Conservation (phyloP, 2,113 vertebrate species). For the Brachyhypopomus occidentalis region DNA sequence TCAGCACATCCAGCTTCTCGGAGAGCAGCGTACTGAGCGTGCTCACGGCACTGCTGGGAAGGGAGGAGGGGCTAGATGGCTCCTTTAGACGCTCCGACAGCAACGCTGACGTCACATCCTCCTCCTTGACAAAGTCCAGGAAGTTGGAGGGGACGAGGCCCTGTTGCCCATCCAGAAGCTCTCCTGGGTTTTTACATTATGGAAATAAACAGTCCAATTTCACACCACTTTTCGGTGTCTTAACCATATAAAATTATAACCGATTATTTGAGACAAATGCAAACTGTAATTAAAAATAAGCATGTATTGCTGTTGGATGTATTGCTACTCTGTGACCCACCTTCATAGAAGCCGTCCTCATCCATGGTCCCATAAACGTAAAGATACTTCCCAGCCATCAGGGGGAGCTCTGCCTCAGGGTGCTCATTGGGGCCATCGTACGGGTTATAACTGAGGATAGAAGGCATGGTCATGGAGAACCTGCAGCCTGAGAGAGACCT, state of each 20-base stretch:
- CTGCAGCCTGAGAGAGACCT: too few species aligned
- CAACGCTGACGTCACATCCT: slow-evolving; percentile 70
- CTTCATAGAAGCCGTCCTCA: slow-evolving; percentile 98
- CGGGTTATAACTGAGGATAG: slow-evolving; percentile 87
- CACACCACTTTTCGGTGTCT: too few species aligned
- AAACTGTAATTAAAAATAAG: too few species aligned
- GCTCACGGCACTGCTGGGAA: slow-evolving; percentile 52
- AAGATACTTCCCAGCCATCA: slow-evolving; percentile 95
- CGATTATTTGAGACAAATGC: too few species aligned
- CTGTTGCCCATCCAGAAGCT: slow-evolving; percentile 92
- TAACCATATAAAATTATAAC: too few species aligned
- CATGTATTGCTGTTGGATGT: too few species aligned
- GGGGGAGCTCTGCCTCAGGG: slow-evolving; percentile 95
- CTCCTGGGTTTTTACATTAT: slow-evolving; percentile 73
- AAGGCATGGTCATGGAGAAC: neutral
- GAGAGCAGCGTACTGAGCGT: slow-evolving; percentile 49
- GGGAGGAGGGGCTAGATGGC: slow-evolving; percentile 73
- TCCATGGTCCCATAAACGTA: slow-evolving; percentile 98
- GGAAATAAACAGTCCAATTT: too few species aligned
- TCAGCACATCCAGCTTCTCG: slow-evolving; percentile 53
- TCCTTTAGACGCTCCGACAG: slow-evolving; percentile 76
- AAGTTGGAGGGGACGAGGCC: slow-evolving; percentile 98
- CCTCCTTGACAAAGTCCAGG: slow-evolving; percentile 92
- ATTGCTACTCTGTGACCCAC: slow-evolving; percentile 61
- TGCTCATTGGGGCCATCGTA: slow-evolving; percentile 98